Evolutionary conservation across 2,888 invertebrate species (phyloP).

Genomic region (Melanostoma scalare): DNA sequence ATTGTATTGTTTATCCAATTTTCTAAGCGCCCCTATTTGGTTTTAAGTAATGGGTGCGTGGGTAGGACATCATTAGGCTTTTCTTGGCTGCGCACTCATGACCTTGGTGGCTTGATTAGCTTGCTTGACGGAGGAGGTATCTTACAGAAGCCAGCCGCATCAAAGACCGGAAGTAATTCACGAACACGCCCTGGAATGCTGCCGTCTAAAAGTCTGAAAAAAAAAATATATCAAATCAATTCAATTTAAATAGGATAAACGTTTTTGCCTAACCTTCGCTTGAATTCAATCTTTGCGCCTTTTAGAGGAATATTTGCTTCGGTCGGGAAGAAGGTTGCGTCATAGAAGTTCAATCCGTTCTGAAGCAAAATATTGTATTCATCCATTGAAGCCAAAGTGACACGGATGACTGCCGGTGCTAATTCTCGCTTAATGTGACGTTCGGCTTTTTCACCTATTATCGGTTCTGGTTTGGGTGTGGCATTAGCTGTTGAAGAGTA

Average conservation of each 20-base stretch:
- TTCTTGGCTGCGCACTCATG: slow-evolving; percentile 72
- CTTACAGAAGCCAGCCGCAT: slow-evolving; percentile 92
- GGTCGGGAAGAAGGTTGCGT: slow-evolving; percentile 93
- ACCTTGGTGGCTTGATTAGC: slow-evolving; percentile 86
- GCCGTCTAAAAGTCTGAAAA: slow-evolving; percentile 85
- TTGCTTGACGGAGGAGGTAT: slow-evolving; percentile 91
- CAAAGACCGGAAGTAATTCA: slow-evolving; percentile 91
- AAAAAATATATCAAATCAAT: slow-evolving; percentile 39
- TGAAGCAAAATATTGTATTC: slow-evolving; percentile 90
- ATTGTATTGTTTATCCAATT: slow-evolving; percentile 34
- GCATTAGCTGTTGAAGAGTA: slow-evolving; percentile 36
- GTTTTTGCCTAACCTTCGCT: slow-evolving; percentile 79
- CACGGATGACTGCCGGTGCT: slow-evolving; percentile 86
- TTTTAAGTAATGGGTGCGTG: slow-evolving; percentile 68
- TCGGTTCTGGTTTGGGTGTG: slow-evolving; percentile 40
- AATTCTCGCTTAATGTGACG: slow-evolving; percentile 82
- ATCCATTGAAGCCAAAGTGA: slow-evolving; percentile 89
- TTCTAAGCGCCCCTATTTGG: slow-evolving; percentile 50
- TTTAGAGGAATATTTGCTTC: slow-evolving; percentile 88
- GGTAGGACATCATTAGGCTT: slow-evolving; percentile 38
- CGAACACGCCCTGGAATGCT: slow-evolving; percentile 87
- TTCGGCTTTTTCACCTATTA: slow-evolving; percentile 74
- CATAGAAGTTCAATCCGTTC: slow-evolving; percentile 93
- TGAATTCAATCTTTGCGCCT: slow-evolving; percentile 84
- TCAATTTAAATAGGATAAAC: slow-evolving; percentile 34